Percentiles rank a stretch among this genome's conserved stretches.
Conservation (phyloP, 2,888 invertebrate species). For the Scaptomyza tumidula region DNA sequence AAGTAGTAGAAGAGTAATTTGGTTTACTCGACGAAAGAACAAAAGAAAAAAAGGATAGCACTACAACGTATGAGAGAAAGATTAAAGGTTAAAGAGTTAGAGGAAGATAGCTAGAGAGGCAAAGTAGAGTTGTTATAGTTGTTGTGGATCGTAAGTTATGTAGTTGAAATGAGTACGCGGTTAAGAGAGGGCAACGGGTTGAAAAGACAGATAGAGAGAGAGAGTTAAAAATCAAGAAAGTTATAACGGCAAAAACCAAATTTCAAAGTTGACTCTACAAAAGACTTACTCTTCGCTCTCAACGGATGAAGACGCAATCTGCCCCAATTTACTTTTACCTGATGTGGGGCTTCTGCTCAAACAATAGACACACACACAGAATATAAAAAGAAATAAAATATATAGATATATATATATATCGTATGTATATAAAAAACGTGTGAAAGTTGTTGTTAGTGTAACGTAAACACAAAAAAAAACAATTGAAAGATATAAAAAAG, state of each 20-base stretch:
- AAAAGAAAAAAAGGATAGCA: constrained; percentile 40
- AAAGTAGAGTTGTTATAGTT: constrained; percentile 15
- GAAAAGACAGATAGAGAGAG: constrained; percentile 32
- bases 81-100: constrained; percentile 34
- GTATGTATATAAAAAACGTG: constrained; percentile 48
- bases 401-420: constrained; percentile 38
- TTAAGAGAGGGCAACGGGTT: constrained; percentile 26
- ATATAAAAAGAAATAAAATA: constrained; percentile 69
- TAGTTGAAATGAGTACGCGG: constrained; percentile 42
- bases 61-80: constrained; percentile 47
- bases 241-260: constrained; percentile 66
- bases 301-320: constrained; percentile 81
- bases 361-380: constrained; percentile 62
- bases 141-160: constrained; percentile 22
- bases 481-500: constrained; percentile 11
- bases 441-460: constrained; percentile 39
- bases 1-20: constrained; percentile 19
- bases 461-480: constrained; percentile 22
- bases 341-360: constrained; percentile 82
- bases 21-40: constrained; percentile 34
- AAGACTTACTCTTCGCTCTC: constrained; percentile 83
- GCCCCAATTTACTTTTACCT: constrained; percentile 82
- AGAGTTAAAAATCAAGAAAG: constrained; percentile 70
- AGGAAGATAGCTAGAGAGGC: constrained; percentile 13
- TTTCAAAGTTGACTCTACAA: constrained; percentile 64